Conservation (phyloP, 1,140 invertebrate species). For the Caenorhabditis elegans region WBcel235 BX284604.4:9338501-9339000, state of each 20-base stretch:
- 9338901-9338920: constrained; percentile 55
- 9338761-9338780: background rate
- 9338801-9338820: constrained; percentile 3
- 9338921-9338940: constrained; percentile 50
- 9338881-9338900: constrained; percentile 52
- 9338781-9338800: background rate
- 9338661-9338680: too few relatives aligned
- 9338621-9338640: too few relatives aligned
- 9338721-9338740: too few relatives aligned
- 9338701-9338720: too few relatives aligned
- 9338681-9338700: too few relatives aligned
- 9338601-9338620: too few relatives aligned
- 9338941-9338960: constrained; percentile 53
- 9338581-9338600: too few relatives aligned
- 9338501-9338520: background rate
- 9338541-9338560: too few relatives aligned
- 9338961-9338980: constrained; percentile 49
- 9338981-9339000: too few relatives aligned
- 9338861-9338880: constrained; percentile 55
- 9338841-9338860: constrained; percentile 37
- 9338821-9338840: constrained; percentile 1
- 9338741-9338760: background rate
- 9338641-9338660: too few relatives aligned
- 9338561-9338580: too few relatives aligned
- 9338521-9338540: background rate